Conservation (phyloP, 2,113 vertebrate species). For the Sylvia atricapilla region DNA sequence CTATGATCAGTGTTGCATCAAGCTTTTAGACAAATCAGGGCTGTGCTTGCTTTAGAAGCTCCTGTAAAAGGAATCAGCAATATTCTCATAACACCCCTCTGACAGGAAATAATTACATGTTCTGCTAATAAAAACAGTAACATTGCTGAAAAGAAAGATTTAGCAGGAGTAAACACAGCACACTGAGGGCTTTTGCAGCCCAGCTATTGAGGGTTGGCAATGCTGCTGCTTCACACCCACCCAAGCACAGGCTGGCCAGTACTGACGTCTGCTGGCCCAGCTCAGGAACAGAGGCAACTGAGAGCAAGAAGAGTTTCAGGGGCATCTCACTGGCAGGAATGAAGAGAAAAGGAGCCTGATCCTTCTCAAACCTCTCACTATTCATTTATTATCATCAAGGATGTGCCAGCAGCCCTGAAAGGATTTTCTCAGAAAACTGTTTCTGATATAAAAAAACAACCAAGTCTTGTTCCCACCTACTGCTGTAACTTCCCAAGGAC, state of each 20-base stretch:
- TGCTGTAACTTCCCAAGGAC: background rate
- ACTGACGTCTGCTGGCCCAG: slow-evolving; percentile 8
- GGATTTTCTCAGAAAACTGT: background rate
- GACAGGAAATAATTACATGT: background rate
- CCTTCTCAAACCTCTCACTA: background rate
- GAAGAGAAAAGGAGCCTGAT: background rate
- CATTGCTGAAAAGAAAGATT: background rate
- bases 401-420: background rate
- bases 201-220: background rate
- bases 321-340: background rate
- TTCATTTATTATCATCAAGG: background rate
- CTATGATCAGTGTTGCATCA: background rate
- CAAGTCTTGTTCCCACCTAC: background rate
- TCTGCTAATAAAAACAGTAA: background rate
- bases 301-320: background rate
- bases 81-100: too few relatives aligned
- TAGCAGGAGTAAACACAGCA: background rate
- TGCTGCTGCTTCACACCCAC: background rate
- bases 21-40: background rate
- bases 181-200: background rate
- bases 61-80: background rate
- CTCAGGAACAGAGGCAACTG: background rate
- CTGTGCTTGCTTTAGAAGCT: background rate
- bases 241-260: background rate
- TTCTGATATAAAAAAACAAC: background rate